Conservation (phyloP, 2,888 invertebrate genomes). For the Gibbula magus region DNA sequence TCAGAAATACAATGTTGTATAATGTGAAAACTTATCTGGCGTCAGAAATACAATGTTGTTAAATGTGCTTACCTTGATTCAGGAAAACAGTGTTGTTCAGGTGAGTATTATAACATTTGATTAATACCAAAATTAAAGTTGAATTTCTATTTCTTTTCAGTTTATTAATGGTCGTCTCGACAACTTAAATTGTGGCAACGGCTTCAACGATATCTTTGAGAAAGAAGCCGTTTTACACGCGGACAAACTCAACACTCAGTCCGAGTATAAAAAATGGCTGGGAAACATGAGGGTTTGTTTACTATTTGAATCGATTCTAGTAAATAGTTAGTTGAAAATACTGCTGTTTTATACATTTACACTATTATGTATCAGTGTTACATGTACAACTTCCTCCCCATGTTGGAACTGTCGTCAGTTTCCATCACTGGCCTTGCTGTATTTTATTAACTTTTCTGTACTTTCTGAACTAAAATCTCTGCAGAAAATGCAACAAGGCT, state of each 20-base stretch:
- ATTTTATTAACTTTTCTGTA: no score
- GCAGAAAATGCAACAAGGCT: no score
- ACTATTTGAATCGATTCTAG: slow-evolving; percentile 26
- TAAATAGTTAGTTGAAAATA: no score
- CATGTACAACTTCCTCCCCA: no score
- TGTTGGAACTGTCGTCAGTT: no score
- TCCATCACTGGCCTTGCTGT: no score
- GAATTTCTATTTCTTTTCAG: slow-evolving; percentile 77
- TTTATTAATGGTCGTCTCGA: slow-evolving; percentile 96
- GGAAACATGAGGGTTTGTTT: slow-evolving; percentile 80
- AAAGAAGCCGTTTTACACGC: slow-evolving; percentile 86
- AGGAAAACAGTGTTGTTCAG: no score
- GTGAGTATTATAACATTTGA: no score
- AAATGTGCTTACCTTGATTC: neutral
- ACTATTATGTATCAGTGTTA: no score
- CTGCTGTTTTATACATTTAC: no score
- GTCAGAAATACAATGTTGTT: neutral
- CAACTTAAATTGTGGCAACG: slow-evolving; percentile 92
- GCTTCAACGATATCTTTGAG: slow-evolving; percentile 96
- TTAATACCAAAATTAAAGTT: neutral
- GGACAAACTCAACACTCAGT: slow-evolving; percentile 80
- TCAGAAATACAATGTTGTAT: neutral
- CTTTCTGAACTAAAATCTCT: no score
- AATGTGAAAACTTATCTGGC: neutral
- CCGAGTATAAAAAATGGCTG: slow-evolving; percentile 88